Evolutionary conservation across 1,140 invertebrate species (phyloP).

Genomic region (Cyrtorhinus lividipennis): DNA sequence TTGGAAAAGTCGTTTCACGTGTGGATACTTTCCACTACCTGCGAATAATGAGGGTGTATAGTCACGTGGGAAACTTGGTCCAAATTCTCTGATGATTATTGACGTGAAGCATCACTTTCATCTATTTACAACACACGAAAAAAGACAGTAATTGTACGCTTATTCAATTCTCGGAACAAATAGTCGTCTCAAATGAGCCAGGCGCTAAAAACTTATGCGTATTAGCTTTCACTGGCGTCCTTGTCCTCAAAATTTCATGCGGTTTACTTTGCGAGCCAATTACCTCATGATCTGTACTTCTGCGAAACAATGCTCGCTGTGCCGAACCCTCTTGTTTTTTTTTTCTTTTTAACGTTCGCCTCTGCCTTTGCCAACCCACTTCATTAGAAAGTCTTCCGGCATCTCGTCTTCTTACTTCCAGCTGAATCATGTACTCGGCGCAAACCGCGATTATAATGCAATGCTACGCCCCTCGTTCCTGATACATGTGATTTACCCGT

Average conservation of each 20-base stretch:
- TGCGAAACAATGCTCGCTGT: not conserved
- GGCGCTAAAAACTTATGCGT: not conserved
- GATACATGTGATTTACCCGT: not conserved
- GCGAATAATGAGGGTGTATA: no score
- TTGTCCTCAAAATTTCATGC: not conserved
- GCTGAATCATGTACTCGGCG: not conserved
- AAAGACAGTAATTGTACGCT: no score
- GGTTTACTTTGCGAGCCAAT: not conserved
- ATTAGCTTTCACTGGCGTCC: not conserved
- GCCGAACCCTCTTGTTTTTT: not conserved
- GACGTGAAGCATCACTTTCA: no score
- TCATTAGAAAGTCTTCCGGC: not conserved
- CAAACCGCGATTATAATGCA: not conserved
- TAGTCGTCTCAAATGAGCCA: no score
- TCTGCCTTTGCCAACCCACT: not conserved
- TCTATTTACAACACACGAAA: no score
- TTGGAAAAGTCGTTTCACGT: no score
- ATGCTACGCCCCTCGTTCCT: not conserved
- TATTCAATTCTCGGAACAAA: no score
- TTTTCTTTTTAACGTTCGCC: not conserved
- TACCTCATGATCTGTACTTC: not conserved
- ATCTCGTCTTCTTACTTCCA: not conserved
- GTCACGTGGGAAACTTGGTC: no score
- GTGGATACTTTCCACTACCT: no score
- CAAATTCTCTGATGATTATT: no score